Percentiles rank a stretch among this genome's conserved stretches.
These are phyloP conservation scores for Akabosia matsudoensis DNA, from an alignment of 1,140 invertebrate genomes.

Conservation along the genomic window DNA sequence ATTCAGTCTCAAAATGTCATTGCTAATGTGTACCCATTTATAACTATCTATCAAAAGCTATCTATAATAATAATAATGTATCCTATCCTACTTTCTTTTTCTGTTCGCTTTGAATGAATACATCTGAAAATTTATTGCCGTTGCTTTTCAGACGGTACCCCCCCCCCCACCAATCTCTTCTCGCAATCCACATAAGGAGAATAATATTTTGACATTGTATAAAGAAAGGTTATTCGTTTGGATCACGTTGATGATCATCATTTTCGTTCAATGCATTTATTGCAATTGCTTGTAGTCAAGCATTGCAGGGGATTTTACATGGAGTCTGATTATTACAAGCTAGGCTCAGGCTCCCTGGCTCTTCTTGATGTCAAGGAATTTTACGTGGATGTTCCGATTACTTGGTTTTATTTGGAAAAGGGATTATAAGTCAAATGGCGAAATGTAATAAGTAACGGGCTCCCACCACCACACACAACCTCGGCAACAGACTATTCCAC, in stretches of 20 bases:
- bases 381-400: not conserved
- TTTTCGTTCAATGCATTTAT: not conserved
- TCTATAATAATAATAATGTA: slow-evolving; percentile 17
- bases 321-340: no score
- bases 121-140: not conserved
- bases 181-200: not conserved
- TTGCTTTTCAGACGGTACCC: not conserved
- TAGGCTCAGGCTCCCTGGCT: no score
- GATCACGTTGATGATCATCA: not conserved
- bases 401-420: not conserved
- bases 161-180: not conserved
- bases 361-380: no score
- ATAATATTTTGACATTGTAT: slow-evolving; percentile 27
- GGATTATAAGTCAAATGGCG: not conserved
- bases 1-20: slow-evolving; percentile 21
- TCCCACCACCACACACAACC: not conserved
- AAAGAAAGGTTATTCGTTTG: slow-evolving; percentile 13
- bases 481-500: not conserved
- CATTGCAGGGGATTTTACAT: no score
- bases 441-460: not conserved
- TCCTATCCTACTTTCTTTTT: no score
- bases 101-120: not conserved
- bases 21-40: slow-evolving; percentile 13
- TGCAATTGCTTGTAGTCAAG: not conserved
- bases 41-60: slow-evolving; percentile 19